Conservation (phyloP, 2,888 invertebrate genomes). For the Sinopyrophorus schimmeli region DNA sequence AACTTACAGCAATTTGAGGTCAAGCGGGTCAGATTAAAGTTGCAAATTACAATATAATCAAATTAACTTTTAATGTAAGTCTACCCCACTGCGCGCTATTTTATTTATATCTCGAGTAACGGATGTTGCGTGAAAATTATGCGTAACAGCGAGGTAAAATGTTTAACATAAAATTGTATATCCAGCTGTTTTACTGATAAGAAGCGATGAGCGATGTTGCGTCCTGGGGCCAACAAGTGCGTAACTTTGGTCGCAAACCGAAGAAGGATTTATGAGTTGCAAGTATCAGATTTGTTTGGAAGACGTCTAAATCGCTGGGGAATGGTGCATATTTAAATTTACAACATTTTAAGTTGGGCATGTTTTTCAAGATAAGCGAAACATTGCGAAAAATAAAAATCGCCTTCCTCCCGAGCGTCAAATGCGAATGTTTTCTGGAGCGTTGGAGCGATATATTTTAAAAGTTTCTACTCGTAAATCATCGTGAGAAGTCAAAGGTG, state of each 20-base stretch:
- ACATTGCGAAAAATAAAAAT: slow-evolving; percentile 34
- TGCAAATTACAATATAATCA: slow-evolving; percentile 53
- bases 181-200: slow-evolving; percentile 34
- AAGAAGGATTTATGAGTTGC: slow-evolving; percentile 35
- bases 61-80: slow-evolving; percentile 49
- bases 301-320: slow-evolving; percentile 28
- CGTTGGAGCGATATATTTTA: slow-evolving; percentile 44
- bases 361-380: slow-evolving; percentile 36
- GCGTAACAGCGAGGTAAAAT: slow-evolving; percentile 49
- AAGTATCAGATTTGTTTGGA: slow-evolving; percentile 31
- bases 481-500: slow-evolving; percentile 51
- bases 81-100: slow-evolving; percentile 34
- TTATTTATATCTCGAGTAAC: slow-evolving; percentile 43
- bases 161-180: slow-evolving; percentile 48
- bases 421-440: slow-evolving; percentile 40
- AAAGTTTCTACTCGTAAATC: slow-evolving; percentile 49
- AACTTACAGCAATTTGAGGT: slow-evolving; percentile 31
- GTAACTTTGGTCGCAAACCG: slow-evolving; percentile 31
- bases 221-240: slow-evolving; percentile 27
- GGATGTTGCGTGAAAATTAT: slow-evolving; percentile 40
- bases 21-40: slow-evolving; percentile 47
- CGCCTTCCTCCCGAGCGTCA: slow-evolving; percentile 36
- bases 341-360: slow-evolving; percentile 35
- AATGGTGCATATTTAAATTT: slow-evolving; percentile 37
- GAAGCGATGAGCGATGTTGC: slow-evolving; percentile 39